A percentile compares a stretch with the other conserved stretches of the same genome.
These are phyloP conservation scores for Stramonita haemastoma DNA, from an alignment of 2,888 invertebrate genomes.

Conservation along the genomic window DNA sequence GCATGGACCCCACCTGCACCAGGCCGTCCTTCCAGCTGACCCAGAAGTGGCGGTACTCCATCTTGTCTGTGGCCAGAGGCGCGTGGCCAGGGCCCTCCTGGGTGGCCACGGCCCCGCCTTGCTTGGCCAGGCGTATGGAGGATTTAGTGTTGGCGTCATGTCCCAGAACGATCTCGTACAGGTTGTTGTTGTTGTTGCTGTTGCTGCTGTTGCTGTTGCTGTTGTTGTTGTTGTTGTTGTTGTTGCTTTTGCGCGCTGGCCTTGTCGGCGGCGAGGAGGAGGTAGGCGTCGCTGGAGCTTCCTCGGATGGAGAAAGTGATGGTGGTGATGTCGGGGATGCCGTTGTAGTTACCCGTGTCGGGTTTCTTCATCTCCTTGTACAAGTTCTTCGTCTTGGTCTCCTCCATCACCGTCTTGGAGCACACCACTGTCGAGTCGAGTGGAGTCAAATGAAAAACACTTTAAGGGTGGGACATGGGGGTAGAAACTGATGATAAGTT, in stretches of 20 bases:
- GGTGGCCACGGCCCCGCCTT: background rate
- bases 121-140: background rate
- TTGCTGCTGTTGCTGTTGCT: background rate
- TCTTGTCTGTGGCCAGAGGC: no score
- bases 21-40: slow-evolving; percentile 12
- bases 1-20: background rate
- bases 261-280: background rate
- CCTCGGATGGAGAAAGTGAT: background rate
- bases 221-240: background rate
- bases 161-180: background rate
- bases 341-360: background rate
- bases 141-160: slow-evolving; percentile 2
- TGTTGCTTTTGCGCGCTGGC: no score
- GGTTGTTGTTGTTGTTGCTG: background rate
- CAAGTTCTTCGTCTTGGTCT: background rate
- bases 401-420: no score
- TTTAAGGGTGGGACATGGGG: no score
- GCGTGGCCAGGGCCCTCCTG: no score
- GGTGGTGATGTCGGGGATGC: background rate
- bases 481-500: no score
- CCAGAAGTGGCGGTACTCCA: background rate
- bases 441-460: no score
- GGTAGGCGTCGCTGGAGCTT: background rate
- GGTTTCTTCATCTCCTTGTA: background rate
- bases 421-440: background rate